Conservation (phyloP, 2,113 vertebrate species). For the Accipiter cooperii region DNA sequence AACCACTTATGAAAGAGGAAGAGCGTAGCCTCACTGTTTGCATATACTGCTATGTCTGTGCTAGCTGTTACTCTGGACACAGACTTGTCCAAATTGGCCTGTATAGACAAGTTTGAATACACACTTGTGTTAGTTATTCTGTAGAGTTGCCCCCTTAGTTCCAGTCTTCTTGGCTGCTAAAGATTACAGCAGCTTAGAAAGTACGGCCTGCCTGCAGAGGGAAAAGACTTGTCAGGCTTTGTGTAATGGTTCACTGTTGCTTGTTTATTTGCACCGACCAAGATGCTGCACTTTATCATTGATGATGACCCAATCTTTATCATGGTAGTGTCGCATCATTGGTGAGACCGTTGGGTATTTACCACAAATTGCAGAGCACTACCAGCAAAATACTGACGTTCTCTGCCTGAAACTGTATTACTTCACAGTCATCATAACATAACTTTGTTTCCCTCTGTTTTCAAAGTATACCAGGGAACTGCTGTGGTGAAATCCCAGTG, state of each 20-base stretch:
- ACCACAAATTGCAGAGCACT: neutral
- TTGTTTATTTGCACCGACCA: neutral
- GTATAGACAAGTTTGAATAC: neutral
- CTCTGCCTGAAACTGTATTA: neutral
- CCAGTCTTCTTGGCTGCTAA: neutral
- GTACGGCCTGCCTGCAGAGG: neutral
- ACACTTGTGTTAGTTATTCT: neutral
- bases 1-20: neutral
- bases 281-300: neutral
- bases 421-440: neutral
- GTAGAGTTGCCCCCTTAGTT: neutral
- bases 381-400: neutral
- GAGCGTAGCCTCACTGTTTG: neutral
- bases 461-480: neutral
- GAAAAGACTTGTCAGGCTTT: neutral
- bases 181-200: neutral
- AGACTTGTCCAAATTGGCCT: neutral
- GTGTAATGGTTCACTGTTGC: neutral
- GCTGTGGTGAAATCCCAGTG: neutral
- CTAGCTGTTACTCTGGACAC: neutral
- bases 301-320: neutral
- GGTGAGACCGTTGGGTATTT: neutral
- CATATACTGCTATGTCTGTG: neutral
- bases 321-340: rapidly evolving
- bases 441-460: neutral